Base-by-base conservation (phyloP, 1,140 invertebrate genomes). In the Cydia pomonella region DNA sequence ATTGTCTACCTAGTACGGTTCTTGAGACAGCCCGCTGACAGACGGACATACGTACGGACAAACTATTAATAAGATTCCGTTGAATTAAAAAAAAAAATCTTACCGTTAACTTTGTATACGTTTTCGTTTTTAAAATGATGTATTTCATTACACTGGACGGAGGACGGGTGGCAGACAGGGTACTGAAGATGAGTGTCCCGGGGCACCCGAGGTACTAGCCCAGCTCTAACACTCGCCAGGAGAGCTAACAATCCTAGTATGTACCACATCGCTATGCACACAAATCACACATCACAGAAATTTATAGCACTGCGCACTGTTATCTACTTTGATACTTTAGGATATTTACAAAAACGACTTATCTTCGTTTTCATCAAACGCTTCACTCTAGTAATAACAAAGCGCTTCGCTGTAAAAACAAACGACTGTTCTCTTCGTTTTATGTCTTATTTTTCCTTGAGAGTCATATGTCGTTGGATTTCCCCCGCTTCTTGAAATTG, bases 291-390 rank as follows among this genome's bases (percentile, higher is more conserved):
- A 23, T 23, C n/a, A 53, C 50, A n/a, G 3, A 53, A n/a, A 53
- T 53, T n/a, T 53, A 53, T 18, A 53, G 38, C n/a, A n/a, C n/a
- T n/a, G n/a, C n/a, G n/a, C 50, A 53, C 50, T 53, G 41, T 44
- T 44, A 44, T 44, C 41, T 16, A 44, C 41, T 38, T 38, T 38
- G 33, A 38, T 38, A 38, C 33, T 44, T 44, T 44, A 16, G 13
- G 41, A 44, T 16, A 44, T 44, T 44, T 44, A 44, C 41, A 16
- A 44, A 44, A 23, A 18, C 18, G 21, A 59, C 53, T 23, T 10
- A 59, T 59, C 9, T 23, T 23, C 21, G 53, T 18, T 18, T 53
- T 18, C 1, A 16, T 2, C 4, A 53, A 53, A 16, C 4, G n/a
- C 2, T 53, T 53, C 4, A 18, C 53, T 23, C n/a, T n/a, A n/a